A percentile compares a stretch with the other conserved stretches of the same genome.
phyloP scores from a whole-genome alignment of 2,888 invertebrate species.

The Drosophila subquinaria region DNA sequence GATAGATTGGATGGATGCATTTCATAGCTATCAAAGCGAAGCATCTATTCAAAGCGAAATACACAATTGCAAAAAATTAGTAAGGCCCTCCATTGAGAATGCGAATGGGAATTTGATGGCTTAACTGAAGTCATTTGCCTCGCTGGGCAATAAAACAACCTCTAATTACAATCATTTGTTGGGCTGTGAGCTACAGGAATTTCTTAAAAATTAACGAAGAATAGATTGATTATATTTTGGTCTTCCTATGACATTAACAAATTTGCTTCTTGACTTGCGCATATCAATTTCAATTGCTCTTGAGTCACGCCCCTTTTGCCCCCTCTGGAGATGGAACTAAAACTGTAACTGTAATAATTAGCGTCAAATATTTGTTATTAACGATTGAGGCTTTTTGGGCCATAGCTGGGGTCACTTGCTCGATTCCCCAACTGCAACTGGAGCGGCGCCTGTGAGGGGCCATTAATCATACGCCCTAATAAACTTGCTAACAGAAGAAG shows the following conservation, averaged over 20 bases:
- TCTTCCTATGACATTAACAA: not conserved
- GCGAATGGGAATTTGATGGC: slow-evolving; percentile 40
- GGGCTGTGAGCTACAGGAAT: not conserved
- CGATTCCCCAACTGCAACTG: slow-evolving; percentile 3
- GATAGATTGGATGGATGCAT: slow-evolving; percentile 46
- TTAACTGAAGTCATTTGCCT: slow-evolving; percentile 50
- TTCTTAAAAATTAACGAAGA: not conserved
- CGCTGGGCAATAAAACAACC: slow-evolving; percentile 42
- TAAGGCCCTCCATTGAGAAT: slow-evolving; percentile 46
- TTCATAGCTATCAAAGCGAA: slow-evolving; percentile 45
- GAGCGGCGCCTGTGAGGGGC: slow-evolving; percentile 56
- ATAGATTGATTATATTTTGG: not conserved
- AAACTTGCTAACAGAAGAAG: slow-evolving; percentile 65
- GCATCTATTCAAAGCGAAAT: slow-evolving; percentile 42
- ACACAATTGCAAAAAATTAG: slow-evolving; percentile 77
- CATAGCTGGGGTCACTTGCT: not conserved
- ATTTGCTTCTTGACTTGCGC: not conserved
- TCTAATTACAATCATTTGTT: slow-evolving; percentile 23
- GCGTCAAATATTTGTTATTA: slow-evolving; percentile 55
- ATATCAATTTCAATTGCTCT: slow-evolving; percentile 65
- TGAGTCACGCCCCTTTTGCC: not conserved
- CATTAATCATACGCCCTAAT: slow-evolving; percentile 78
- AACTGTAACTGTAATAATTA: slow-evolving; percentile 59
- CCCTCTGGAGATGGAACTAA: not conserved
- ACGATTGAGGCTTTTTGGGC: slow-evolving; percentile 5